Base-by-base conservation (phyloP, 2,888 invertebrate genomes). In the Colostygia pectinataria region DNA sequence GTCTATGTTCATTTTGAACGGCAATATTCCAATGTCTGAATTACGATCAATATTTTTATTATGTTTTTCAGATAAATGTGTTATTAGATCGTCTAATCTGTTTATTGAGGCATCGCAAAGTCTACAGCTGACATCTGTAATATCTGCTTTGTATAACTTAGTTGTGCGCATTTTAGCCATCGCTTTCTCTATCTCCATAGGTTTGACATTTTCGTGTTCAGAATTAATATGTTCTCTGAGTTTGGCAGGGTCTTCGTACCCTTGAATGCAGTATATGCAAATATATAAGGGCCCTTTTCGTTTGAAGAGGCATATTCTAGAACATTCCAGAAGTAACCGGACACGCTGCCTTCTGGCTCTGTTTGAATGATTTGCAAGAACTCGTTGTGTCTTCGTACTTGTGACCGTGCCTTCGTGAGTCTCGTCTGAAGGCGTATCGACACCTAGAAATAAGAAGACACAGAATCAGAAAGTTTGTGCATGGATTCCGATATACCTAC, bases 381-480 rank as follows among this genome's bases (percentile, higher is more conserved):
- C 20, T 8, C 3, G 15, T n/a, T 6, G 24, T 33, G 10, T 20
- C 13, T 34, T 28, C 20, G 38, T 59, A 54, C 54, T 20, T 31
- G 18, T 39, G 12, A 37, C 32, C 32, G 23, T 39, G 14, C 38
- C 28, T 44, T 18, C 48, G 38, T 20, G 34, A 32, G 18, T 61
- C 45, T 58, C 47, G 29, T 51, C 58, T 52, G 59, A 56, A 56
- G 56, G 55, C 23, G 64, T 64, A 53, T 63, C 73, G 43, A 78
- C 69, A 86, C 85, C 87, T 88, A 88, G 79, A 86, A 87, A 82
- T 74, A 73, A 85, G 73, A 86, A 83, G 33, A 45, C 63, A 71
- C 52, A 23, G 10, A 24, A 31, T 32, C 24, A 32, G 14, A 24
- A 24, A 12, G 31, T 32, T 41, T 24, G 14, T 32, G 32, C 20